Base-by-base conservation (phyloP, 35 echinoderm and acorn worm species). In the Diadema setosum region DNA sequence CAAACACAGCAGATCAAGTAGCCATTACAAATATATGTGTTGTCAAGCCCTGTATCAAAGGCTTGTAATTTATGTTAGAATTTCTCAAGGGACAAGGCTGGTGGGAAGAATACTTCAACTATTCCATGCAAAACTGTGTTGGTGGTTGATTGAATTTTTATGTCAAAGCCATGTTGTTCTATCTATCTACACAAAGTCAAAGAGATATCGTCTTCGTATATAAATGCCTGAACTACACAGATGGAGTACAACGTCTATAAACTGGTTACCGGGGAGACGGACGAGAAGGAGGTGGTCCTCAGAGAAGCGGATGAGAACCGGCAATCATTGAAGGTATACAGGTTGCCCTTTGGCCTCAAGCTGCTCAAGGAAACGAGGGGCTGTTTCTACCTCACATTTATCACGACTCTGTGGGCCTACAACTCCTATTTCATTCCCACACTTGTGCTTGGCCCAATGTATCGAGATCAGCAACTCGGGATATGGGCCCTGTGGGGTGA, bases 391-490 rank as follows among this genome's bases (percentile, higher is more conserved):
- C 31, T 92, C 2, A 65, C 83, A 9, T 63, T 40, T 76, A 92
- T 92, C 29, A 35, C 83, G 24, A 64, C 70, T 20, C 31, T 45
- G 12, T 92, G 90, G 90, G 83, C 84, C 1, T 92, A 92, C 69
- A 85, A 86, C 32, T 65, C 65, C 16, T 81, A 86, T 31, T 86
- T 92, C 39, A 45, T 87, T 12, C 90, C 90, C 8, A 26, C 49
- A 27, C 49, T 92, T 21, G 67, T 92, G 16, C 83, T 92, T 12
- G 33, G 49, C 21, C 90, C 90, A 2, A 73, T 63, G 73, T 86
- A 92, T 48, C 61, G 46, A 5, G 90, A 92, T 18, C 44, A 46
- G 25, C 70, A 87, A 20, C 81, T 67, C 30, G 63, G 63, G 37
- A 34, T 4, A 5, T 67, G 63, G 63, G 63, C 18, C 29, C 30